Base-by-base conservation (phyloP, 35 echinoderm and acorn worm genomes). In the Patiria miniata region DNA sequence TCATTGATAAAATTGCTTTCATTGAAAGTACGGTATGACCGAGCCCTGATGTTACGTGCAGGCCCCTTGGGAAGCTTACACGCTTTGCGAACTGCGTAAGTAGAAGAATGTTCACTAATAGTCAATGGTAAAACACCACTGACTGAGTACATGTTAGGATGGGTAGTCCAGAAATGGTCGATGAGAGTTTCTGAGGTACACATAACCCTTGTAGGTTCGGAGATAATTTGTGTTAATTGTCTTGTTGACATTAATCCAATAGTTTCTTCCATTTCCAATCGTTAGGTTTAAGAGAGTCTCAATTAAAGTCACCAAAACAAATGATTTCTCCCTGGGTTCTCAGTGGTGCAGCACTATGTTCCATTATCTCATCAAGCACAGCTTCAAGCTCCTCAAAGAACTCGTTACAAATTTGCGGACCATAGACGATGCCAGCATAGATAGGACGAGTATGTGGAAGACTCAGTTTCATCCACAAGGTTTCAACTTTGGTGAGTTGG, bases 271-370 rank as follows among this genome's bases (percentile, higher is more conserved):
- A 81, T 40, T 81, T 36, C 78, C 78, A 81, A 17, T 12, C 39
- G 10, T 6, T 81, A n/a, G 78, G 78, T 30, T 81, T 39, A 1
- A 81, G 39, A 15, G 2, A n/a, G 34, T 81, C 39, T 10, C 78
- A 81, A 18, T 81, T 81, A 36, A 81, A 81, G 19, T 42, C 78
- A 1, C 78, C 78, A 44, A 81, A 18, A 44, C 78, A 81, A 19
- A 44, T 17, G 4, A 81, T 81, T 50, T 81, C 78, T 8, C 37
- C 78, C 5, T 33, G 78, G 5, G 78, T 81, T 14, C 78, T n/a
- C 12, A 47, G 12, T 10, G 39, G 23, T 44, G 78, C 36, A 1
- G 30, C 1, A 81, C 77, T 37, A 21, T 8, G 5, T 19, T 2
- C 39, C 8, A 21, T 81, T 26, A 81, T 30, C 15, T n/a, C 39